A percentile compares a stretch with the other conserved stretches of the same genome.
phyloP scores from a whole-genome alignment of 2,888 invertebrate genomes.

The Eumerus sabulonum region DNA sequence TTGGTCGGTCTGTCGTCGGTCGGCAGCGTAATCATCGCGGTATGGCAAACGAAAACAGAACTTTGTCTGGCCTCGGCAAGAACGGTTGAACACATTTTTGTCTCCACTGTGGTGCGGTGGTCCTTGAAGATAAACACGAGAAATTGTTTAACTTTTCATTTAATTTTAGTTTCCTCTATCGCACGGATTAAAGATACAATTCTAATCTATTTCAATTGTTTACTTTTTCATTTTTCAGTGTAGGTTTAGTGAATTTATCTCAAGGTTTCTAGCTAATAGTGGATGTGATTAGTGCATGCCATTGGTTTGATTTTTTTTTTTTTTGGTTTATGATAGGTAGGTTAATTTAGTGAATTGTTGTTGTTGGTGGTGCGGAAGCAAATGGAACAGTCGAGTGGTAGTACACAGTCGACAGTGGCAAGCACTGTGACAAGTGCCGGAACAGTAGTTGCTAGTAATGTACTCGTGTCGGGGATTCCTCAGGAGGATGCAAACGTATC shows the following conservation, averaged over 20 bases:
- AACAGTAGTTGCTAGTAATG: constrained; percentile 70
- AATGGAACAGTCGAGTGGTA: constrained; percentile 71
- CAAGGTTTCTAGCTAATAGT: constrained; percentile 34
- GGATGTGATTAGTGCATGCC: constrained; percentile 33
- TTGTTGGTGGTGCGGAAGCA: constrained; percentile 3
- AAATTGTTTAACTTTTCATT: constrained; percentile 42
- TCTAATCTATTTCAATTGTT: no score
- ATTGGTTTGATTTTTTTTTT: constrained; percentile 1
- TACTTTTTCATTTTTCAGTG: constrained; percentile 5
- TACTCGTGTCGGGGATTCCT: constrained; percentile 35
- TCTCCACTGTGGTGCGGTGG: constrained; percentile 38
- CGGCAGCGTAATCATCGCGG: no score
- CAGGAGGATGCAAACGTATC: constrained; percentile 75
- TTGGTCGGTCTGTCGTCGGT: constrained; percentile 70
- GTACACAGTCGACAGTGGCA: constrained; percentile 58
- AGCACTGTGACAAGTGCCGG: constrained; percentile 58
- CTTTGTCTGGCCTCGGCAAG: constrained; percentile 78
- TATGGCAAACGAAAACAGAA: constrained; percentile 74
- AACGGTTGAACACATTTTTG: constrained; percentile 73
- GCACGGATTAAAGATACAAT: constrained; percentile 16
- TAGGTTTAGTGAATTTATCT: constrained; percentile 36
- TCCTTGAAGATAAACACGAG: constrained; percentile 39
- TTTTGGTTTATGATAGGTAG: constrained; percentile 28
- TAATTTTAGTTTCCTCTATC: constrained; percentile 15
- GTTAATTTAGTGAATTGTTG: constrained; percentile 30